These are phyloP conservation scores for Scarus forsteni DNA, from an alignment of 2,797 vertebrate species.

Conservation along the genomic window DNA sequence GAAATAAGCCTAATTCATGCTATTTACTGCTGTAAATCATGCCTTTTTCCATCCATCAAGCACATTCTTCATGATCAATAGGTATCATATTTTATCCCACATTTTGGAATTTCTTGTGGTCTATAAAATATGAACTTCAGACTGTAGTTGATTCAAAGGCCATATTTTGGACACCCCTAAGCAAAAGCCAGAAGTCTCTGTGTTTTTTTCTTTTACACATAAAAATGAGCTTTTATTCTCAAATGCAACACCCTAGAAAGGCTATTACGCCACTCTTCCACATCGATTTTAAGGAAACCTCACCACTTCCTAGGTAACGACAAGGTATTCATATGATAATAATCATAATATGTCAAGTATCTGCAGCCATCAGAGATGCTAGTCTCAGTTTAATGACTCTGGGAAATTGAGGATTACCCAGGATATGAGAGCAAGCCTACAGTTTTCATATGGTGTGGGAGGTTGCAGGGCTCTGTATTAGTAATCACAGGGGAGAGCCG, in stretches of 20 bases:
- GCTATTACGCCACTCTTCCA: conserved; percentile 78
- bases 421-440: conserved; percentile 86
- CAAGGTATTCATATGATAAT: conserved; percentile 83
- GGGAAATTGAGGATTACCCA: conserved; percentile 86
- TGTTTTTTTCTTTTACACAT: conserved; percentile 69
- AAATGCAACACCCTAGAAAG: conserved; percentile 70
- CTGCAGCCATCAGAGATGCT: conserved; percentile 83
- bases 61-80: too few species aligned
- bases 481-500: conserved; percentile 85
- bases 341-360: conserved; percentile 86
- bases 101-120: too few species aligned
- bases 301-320: conserved; percentile 78
- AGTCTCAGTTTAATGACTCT: conserved; percentile 87
- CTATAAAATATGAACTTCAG: too few species aligned
- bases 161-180: too few species aligned
- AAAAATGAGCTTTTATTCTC: conserved; percentile 64
- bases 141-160: too few species aligned
- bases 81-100: too few species aligned
- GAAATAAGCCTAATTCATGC: too few species aligned
- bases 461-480: conserved; percentile 85
- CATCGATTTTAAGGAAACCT: conserved; percentile 76
- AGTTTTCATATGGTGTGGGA: conserved; percentile 87
- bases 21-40: too few species aligned
- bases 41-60: too few species aligned
- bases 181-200: conserved; percentile 59